Base-by-base conservation (phyloP, 2,113 vertebrate genomes). In the Sander lucioperca region DNA sequence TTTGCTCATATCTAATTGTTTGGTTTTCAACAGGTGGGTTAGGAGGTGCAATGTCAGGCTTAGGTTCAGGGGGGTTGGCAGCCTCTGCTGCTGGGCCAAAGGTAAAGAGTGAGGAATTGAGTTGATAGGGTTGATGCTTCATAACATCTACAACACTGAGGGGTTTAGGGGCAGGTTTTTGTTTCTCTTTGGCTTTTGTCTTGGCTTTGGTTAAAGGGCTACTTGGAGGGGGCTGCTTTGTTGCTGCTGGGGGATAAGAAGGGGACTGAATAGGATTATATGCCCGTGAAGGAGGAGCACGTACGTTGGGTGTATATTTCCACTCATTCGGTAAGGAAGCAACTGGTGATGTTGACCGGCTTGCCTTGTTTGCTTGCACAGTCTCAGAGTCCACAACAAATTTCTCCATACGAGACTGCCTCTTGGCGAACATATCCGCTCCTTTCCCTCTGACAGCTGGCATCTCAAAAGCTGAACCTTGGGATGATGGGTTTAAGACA, bases 401-500 rank as follows among this genome's bases (percentile, higher is more conserved):
- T 87, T 97, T 99, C 94, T 99, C 97, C 98, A 99, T 99, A 25
- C 98, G 97, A 9, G 98, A 98, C 90, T 97, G 98, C 94, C 98
- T 96, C 88, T 97, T 97, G 33, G 98, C 98, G 68, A 99, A 99
- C 83, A 99, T 95, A 89, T 99, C 97, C 18, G 98, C 98, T 85
- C 98, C 98, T 93, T 96, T 99, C 33, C 98, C 98, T 33, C 92
- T 95, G 91, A 99, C 92, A 5, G 95, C 92, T 4, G 97, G 97
- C 95, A 99, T 97, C 91, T 97, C 97, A 19, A 90, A 96, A 73
- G 96, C 86, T 56, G 96, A 92, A 86, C 97, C 96, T 27, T 62
- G 78, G 4, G 93, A 92, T n/a, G 94, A 79, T 15, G 88, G 89
- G 25, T 91, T 92, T 30, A 94, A 81, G 78, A 94, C 65, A 2